Conservation (phyloP, 2,797 vertebrate species). For the Lagodon rhomboides region DNA sequence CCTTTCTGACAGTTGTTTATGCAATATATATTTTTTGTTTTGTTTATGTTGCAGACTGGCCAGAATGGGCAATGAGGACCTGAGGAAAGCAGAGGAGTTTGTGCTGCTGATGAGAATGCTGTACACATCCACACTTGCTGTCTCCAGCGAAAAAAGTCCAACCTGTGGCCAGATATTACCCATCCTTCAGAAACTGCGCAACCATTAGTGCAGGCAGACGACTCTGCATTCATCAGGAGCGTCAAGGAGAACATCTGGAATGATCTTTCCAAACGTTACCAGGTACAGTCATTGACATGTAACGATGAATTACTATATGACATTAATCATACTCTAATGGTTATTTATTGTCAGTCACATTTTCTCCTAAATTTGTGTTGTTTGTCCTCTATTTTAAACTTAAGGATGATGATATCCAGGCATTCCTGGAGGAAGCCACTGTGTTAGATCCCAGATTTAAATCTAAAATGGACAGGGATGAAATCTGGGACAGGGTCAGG, state of each 20-base stretch:
- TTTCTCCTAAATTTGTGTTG: too few relatives aligned
- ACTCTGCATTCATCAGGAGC: constrained; percentile 2
- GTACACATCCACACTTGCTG: constrained; percentile 19
- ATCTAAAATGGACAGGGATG: background rate
- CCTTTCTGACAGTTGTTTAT: too few relatives aligned
- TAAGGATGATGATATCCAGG: background rate
- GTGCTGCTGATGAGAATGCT: constrained; percentile 2
- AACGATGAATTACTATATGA: too few relatives aligned
- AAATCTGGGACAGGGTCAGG: constrained; percentile 1
- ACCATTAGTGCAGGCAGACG: background rate
- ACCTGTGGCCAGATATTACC: constrained; percentile 10
- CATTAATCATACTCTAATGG: background rate
- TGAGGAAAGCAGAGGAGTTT: constrained; percentile 35
- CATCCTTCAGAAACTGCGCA: background rate
- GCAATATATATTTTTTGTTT: background rate
- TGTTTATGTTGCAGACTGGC: background rate
- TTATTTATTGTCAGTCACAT: too few relatives aligned
- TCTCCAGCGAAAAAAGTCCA: constrained; percentile 7
- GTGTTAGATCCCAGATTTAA: background rate
- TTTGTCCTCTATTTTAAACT: background rate
- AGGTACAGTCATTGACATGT: background rate
- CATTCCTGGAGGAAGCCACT: too few relatives aligned
- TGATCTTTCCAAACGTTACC: constrained; percentile 3
- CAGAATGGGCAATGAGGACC: constrained; percentile 11
- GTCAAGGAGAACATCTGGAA: background rate